These are phyloP conservation scores for Mus spretus DNA, from an alignment of 2,797 vertebrate genomes.

Conservation along the genomic window DNA sequence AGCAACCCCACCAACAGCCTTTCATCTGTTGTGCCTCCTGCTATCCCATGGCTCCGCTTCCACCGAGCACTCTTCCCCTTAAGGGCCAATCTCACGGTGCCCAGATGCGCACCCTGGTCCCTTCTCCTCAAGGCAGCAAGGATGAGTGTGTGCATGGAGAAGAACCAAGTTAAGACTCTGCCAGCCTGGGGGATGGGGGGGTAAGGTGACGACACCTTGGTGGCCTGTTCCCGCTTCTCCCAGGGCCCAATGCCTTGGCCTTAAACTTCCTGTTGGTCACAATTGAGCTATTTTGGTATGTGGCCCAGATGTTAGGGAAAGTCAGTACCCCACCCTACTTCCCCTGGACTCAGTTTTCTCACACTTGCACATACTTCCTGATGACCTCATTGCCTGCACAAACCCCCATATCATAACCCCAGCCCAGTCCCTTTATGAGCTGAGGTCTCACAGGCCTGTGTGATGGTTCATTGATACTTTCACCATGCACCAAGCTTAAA, in stretches of 20 bases:
- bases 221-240: neutral
- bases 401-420: neutral
- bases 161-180: neutral
- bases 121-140: neutral
- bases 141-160: no score
- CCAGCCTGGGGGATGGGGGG: neutral
- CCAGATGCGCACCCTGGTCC: no score
- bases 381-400: neutral
- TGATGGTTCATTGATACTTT: neutral
- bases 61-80: no score
- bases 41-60: neutral
- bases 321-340: constrained; percentile 19
- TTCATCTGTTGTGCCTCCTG: neutral
- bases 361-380: constrained; percentile 35
- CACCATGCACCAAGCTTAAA: neutral
- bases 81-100: neutral
- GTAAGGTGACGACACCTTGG: neutral
- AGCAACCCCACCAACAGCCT: neutral
- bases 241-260: constrained; percentile 28
- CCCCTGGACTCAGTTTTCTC: constrained; percentile 54
- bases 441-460: neutral
- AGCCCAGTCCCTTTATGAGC: neutral
- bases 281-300: constrained; percentile 52
- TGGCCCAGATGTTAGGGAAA: constrained; percentile 64
- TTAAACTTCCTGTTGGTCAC: constrained; percentile 42